These are phyloP conservation scores for Thera obeliscata DNA, from an alignment of 2,888 invertebrate species.

Conservation along the genomic window DNA sequence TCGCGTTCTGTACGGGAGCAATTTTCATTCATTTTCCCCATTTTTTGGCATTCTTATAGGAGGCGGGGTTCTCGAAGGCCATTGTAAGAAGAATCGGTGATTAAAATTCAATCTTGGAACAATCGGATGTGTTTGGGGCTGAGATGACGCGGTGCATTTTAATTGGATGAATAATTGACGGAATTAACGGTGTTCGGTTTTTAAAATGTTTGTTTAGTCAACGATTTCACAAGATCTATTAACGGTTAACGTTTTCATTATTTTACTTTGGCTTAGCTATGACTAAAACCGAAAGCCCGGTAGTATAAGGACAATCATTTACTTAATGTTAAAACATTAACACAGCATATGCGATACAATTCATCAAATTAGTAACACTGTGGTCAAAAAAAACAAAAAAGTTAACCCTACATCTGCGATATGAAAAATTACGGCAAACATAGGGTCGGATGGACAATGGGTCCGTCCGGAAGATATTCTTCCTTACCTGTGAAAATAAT, in stretches of 20 bases:
- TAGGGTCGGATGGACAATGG: constrained; percentile 62
- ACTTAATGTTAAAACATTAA: constrained; percentile 12
- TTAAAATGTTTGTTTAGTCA: constrained; percentile 37
- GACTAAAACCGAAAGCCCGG: no score
- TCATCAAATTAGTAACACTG: constrained; percentile 76
- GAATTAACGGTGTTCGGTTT: constrained; percentile 47
- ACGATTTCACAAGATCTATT: constrained; percentile 21
- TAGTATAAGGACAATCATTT: background rate
- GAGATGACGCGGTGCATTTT: constrained; percentile 77
- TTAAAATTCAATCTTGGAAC: constrained; percentile 84
- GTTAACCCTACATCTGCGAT: constrained; percentile 61
- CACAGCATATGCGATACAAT: constrained; percentile 66
- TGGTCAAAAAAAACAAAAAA: constrained; percentile 63
- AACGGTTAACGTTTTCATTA: background rate
- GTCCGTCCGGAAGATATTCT: constrained; percentile 69
- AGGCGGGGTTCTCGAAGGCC: constrained; percentile 55
- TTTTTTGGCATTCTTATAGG: constrained; percentile 77
- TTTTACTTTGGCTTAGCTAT: no score
- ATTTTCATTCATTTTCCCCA: constrained; percentile 77
- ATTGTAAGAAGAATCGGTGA: constrained; percentile 81
- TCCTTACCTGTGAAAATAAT: constrained; percentile 78
- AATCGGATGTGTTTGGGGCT: constrained; percentile 76
- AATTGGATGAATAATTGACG: constrained; percentile 76
- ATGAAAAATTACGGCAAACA: constrained; percentile 56
- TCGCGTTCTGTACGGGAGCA: constrained; percentile 73